Base-by-base conservation (phyloP, 2,797 vertebrate species). In the Emydoidea blandingii region DNA sequence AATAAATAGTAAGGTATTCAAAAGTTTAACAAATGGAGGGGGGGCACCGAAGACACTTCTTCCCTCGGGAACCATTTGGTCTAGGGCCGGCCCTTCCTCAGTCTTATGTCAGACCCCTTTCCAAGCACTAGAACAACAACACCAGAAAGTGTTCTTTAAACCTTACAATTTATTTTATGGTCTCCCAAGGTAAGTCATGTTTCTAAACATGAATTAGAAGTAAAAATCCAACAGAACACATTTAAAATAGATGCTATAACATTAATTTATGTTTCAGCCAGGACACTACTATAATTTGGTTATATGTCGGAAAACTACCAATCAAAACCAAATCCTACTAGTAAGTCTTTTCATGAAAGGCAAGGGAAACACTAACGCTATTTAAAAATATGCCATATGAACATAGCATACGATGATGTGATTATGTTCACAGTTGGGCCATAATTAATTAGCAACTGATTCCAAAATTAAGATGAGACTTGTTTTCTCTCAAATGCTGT, bases 341-440 rank as follows among this genome's bases (percentile, higher is more conserved):
- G 23, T 81, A 7, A 82, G 68, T 37, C 10, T 37, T 81, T 88
- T 29, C 57, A 23, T 29, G 5, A 2, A 83, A 76, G 12, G 56
- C 3, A 15, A 52, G 34, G 54, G 47, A 85, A 85, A 59, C 15
- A 0, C 0, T 18, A 81, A 2, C 1, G 86, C 44, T 56, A n/a
- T 88, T 44, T 79, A 19, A 56, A 62, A 68, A 31, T 52, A 41
- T 9, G n/a, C 65, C 12, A 87, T 76, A 78, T 1, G 41, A 87
- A 2, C 3, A 19, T 1, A 18, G 2, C 12, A 56, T 49, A 8
- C 10, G 89, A 84, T 1, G 37, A 87, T 19, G 59, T 0, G 47
- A 12, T 49, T 76, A 82, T 0, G 0, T 89, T 85, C 29, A 53
- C n/a, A 90, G 15, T 88, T 88, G 59, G 23, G 37, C 59, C 14